phyloP scores from a whole-genome alignment of 2,888 invertebrate genomes.

The Blomia tropicalis region DNA sequence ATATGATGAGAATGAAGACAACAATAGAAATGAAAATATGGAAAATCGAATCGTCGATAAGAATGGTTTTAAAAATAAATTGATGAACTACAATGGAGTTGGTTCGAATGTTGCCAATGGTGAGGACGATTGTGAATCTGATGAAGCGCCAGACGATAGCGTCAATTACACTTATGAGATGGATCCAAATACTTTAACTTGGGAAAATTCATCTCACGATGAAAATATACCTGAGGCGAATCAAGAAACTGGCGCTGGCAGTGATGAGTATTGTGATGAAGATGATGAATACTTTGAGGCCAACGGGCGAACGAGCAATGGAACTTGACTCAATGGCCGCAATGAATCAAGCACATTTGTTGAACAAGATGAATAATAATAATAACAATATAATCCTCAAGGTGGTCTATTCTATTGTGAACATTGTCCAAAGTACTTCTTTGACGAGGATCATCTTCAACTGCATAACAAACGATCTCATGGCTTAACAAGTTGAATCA shows the following conservation, averaged over 20 bases:
- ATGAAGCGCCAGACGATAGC: neutral
- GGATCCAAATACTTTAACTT: conserved; percentile 3
- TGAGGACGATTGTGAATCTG: neutral
- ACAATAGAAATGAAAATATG: neutral
- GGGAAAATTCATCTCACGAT: neutral
- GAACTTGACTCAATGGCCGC: no score
- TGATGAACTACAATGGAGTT: neutral
- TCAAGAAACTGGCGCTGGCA: neutral
- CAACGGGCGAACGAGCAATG: neutral
- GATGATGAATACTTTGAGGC: neutral
- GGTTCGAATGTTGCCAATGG: neutral
- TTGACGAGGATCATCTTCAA: conserved; percentile 10
- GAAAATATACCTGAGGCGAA: neutral
- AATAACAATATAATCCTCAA: neutral
- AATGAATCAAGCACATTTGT: neutral
- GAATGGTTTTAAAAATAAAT: neutral
- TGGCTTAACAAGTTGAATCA: conserved; percentile 6
- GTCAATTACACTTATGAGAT: conserved; percentile 17
- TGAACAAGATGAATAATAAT: neutral
- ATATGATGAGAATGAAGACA: conserved; percentile 10
- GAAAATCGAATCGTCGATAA: neutral
- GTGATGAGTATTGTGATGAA: neutral
- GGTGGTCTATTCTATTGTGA: neutral
- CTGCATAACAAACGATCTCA: conserved; percentile 9
- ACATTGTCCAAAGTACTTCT: conserved; percentile 6